Base-by-base conservation (phyloP, 1,140 invertebrate species). In the Cheumatopsyche charites region DNA sequence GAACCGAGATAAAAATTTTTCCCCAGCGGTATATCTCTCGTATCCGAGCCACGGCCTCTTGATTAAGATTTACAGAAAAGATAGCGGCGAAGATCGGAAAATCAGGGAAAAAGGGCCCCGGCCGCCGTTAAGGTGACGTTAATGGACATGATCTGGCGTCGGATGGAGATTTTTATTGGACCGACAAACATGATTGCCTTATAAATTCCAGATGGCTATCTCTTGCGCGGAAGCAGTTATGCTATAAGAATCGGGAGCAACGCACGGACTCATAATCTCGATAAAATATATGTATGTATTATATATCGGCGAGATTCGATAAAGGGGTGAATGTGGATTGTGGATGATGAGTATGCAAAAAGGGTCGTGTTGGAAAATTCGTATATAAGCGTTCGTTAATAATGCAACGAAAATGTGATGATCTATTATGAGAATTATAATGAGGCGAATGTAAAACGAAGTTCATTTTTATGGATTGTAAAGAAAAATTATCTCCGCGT, bases 141-240 rank as follows among this genome's bases (percentile, higher is more conserved):
- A 74, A 74, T 74, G 70, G 69, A 62, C 43, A 62, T 41, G 63
- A 74, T 71, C 70, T 70, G 69, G 69, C 65, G 70, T 68, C 52
- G 63, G 65, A 74, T 70, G 62, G 65, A 74, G 73, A 74, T 74
- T 74, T 73, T 74, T 74, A 74, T 68, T 74, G 42, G 62, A 70
- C 67, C 63, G 62, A 52, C 63, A 61, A 71, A 67, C 65, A 49
- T 52, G 45, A 66, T 66, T 49, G 42, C 29, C 66, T 29, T 55
- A 68, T 68, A 68, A 55, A 68, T 55, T 55, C 23, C 25, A 47
- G 66, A 68, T 68, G 55, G 55, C 55, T 58, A 58, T 58, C 55
- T n/a, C n/a, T 23, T 26, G 13, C 17, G 26, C 41, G 29, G 29
- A 63, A 63, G 62, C 62, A 63, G 41, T 43, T 58, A n/a, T n/a